These are phyloP conservation scores for Acholoe squamosa DNA, from an alignment of 2,888 invertebrate species.

Conservation along the genomic window DNA sequence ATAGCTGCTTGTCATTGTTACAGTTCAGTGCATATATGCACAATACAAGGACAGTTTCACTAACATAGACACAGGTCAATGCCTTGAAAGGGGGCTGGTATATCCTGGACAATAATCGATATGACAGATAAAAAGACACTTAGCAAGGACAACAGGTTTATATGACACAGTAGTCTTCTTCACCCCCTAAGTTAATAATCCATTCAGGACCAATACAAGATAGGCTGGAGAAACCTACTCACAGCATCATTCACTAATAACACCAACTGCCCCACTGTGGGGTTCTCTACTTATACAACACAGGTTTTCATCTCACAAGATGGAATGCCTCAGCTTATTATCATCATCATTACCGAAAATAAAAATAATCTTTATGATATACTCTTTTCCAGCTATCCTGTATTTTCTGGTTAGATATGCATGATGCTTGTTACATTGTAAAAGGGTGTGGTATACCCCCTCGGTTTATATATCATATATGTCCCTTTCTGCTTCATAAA, in stretches of 20 bases:
- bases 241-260: not conserved
- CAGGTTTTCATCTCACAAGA: constrained; percentile 5
- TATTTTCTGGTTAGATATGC: constrained; percentile 20
- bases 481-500: not conserved
- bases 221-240: not conserved
- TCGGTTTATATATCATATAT: not conserved
- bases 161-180: constrained; percentile 27
- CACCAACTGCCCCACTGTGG: not conserved
- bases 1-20: not conserved
- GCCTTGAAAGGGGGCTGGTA: constrained; percentile 45
- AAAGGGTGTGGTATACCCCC: not conserved
- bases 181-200: not conserved
- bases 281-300: not conserved
- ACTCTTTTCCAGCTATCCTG: not conserved
- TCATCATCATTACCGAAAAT: too few relatives aligned
- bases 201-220: not conserved
- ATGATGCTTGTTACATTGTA: not conserved
- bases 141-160: constrained; percentile 47
- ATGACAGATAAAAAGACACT: constrained; percentile 58
- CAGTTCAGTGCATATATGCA: not conserved
- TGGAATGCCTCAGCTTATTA: constrained; percentile 59
- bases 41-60: not conserved
- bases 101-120: constrained; percentile 57
- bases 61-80: constrained; percentile 33
- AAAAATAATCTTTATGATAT: constrained; percentile 47